These are phyloP conservation scores for Drosophila virilis DNA, from an alignment of 1,140 invertebrate species.

Conservation along the genomic window DNA sequence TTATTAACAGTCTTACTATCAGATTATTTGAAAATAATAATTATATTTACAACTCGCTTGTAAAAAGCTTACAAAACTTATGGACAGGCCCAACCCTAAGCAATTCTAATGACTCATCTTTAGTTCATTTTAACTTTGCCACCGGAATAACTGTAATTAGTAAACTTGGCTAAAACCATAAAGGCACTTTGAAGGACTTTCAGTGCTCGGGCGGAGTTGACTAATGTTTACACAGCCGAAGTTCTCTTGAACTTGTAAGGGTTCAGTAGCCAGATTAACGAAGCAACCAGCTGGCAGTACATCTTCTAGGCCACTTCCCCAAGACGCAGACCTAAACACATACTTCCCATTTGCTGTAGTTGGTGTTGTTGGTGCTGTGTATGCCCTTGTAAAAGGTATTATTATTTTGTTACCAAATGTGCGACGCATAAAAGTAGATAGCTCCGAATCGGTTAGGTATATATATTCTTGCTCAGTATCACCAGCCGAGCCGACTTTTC, in stretches of 20 bases:
- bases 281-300: conserved; percentile 1
- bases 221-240: conserved; percentile 26
- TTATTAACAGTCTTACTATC: too few relatives aligned
- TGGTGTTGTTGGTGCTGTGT: conserved; percentile 1
- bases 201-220: conserved; percentile 19
- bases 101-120: conserved; percentile 25
- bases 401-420: too few relatives aligned
- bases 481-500: too few relatives aligned
- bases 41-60: too few relatives aligned
- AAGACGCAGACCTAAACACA: conserved; percentile 10
- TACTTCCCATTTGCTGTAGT: conserved; percentile 13
- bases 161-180: conserved; percentile 29
- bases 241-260: conserved; percentile 41
- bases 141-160: conserved; percentile 29
- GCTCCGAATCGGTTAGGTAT: too few relatives aligned
- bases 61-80: too few relatives aligned
- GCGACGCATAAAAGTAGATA: too few relatives aligned
- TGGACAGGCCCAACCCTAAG: not conserved
- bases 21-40: too few relatives aligned
- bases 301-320: conserved; percentile 17
- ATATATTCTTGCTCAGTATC: too few relatives aligned
- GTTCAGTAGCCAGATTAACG: conserved; percentile 31
- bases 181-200: conserved; percentile 35
- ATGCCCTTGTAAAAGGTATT: too few relatives aligned
- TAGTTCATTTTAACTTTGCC: conserved; percentile 4